These are phyloP conservation scores for Bradysia coprophila DNA, from an alignment of 1,140 invertebrate species.

Conservation along the genomic window DNA sequence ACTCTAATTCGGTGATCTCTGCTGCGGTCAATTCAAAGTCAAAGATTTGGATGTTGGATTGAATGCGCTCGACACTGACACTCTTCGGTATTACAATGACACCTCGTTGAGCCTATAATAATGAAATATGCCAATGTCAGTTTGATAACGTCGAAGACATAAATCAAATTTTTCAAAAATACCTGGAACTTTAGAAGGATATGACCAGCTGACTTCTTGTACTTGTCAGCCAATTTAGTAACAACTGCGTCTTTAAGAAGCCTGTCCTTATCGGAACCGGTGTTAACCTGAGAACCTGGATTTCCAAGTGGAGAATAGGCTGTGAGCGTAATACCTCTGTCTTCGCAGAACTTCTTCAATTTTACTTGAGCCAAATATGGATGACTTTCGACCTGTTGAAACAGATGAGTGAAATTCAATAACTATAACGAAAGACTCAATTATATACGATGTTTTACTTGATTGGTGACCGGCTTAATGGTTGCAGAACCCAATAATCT, in stretches of 20 bases:
- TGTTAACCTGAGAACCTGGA: constrained; percentile 33
- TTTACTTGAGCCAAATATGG: constrained; percentile 63
- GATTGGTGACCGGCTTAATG: constrained; percentile 48
- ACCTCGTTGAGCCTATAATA: constrained; percentile 46
- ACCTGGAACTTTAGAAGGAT: constrained; percentile 14
- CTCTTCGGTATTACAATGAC: constrained; percentile 73
- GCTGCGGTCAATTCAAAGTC: constrained; percentile 34
- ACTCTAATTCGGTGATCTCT: constrained; percentile 32
- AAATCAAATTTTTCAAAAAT: constrained; percentile 1
- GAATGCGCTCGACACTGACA: constrained; percentile 46
- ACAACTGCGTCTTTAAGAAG: constrained; percentile 9
- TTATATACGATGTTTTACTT: too few relatives aligned
- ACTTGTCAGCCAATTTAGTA: not conserved
- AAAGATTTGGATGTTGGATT: constrained; percentile 40
- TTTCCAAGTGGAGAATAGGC: constrained; percentile 72
- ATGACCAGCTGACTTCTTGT: constrained; percentile 18
- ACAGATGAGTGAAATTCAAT: too few relatives aligned
- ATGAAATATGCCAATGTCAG: constrained; percentile 47
- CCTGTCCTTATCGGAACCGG: constrained; percentile 23
- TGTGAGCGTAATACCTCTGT: constrained; percentile 50
- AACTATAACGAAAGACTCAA: too few relatives aligned
- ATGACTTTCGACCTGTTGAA: constrained; percentile 68
- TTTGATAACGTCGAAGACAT: constrained; percentile 45
- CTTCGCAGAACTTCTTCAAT: constrained; percentile 51
- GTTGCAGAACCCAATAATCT: constrained; percentile 39